Percentiles rank a stretch among this genome's conserved stretches.
phyloP scores from a whole-genome alignment of 2,113 vertebrate species.

The Oxyura jamaicensis region DNA sequence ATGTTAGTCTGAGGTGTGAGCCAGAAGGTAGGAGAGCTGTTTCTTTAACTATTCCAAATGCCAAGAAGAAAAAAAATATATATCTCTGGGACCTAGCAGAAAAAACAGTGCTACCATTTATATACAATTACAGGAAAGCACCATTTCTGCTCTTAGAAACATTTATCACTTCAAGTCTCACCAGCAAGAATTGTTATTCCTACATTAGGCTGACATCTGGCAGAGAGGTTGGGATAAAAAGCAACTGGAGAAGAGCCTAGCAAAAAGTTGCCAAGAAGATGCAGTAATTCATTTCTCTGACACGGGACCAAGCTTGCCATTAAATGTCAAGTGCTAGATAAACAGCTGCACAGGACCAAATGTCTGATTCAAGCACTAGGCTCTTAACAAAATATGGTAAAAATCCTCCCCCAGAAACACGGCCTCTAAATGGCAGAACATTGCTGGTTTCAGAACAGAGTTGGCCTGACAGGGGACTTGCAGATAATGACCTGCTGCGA shows the following conservation, averaged over 20 bases:
- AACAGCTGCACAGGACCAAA: slow-evolving; percentile 32
- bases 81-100: background rate
- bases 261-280: background rate
- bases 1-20: background rate
- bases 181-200: background rate
- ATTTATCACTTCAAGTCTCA: background rate
- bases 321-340: slow-evolving; percentile 36
- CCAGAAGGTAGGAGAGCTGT: background rate
- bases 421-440: background rate
- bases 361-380: background rate
- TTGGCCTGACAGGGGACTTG: background rate
- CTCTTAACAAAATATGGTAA: background rate
- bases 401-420: background rate
- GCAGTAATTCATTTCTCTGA: slow-evolving; percentile 10
- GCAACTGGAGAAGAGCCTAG: background rate
- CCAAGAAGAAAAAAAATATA: background rate
- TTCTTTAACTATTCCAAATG: background rate
- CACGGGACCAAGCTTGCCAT: background rate
- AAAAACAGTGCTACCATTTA: background rate
- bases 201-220: slow-evolving; percentile 43
- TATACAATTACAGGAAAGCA: background rate
- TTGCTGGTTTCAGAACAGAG: background rate
- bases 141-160: background rate
- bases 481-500: background rate
- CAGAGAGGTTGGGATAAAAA: background rate